phyloP scores from a whole-genome alignment of 1,140 invertebrate genomes.

The Drosophila kurseongensis region DNA sequence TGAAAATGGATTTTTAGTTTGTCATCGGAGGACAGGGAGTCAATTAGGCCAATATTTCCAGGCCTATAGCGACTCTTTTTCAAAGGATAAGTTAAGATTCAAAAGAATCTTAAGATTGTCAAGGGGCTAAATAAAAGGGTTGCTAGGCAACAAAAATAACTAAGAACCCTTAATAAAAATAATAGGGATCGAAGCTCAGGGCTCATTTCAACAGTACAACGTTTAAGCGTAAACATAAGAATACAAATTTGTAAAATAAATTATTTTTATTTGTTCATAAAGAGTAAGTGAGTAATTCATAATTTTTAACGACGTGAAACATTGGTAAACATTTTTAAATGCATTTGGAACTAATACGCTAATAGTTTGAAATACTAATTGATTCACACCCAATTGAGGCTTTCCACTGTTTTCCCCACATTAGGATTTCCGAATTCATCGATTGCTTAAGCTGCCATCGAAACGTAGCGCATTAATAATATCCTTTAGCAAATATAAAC shows the following conservation, averaged over 20 bases:
- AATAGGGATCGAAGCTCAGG: too few relatives aligned
- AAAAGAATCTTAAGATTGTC: not conserved
- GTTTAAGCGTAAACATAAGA: too few relatives aligned
- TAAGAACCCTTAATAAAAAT: too few relatives aligned
- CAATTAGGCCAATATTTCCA: not conserved
- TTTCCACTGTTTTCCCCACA: slow-evolving; percentile 1
- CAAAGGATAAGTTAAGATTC: not conserved
- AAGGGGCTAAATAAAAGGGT: too few relatives aligned
- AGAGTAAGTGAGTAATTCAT: too few relatives aligned
- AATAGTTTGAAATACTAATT: not conserved
- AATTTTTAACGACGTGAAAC: too few relatives aligned
- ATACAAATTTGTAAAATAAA: too few relatives aligned
- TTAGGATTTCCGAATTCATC: slow-evolving; percentile 32
- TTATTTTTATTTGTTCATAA: too few relatives aligned
- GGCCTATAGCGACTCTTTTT: not conserved
- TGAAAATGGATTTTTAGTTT: slow-evolving; percentile 71
- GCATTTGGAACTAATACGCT: too few relatives aligned
- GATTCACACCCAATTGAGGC: not conserved
- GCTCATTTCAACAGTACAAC: too few relatives aligned
- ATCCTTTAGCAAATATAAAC: slow-evolving; percentile 52
- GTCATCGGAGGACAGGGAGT: slow-evolving; percentile 1
- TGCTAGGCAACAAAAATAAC: too few relatives aligned
- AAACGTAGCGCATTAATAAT: slow-evolving; percentile 62
- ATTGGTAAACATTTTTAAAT: too few relatives aligned
- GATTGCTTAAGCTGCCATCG: slow-evolving; percentile 22